Evolutionary conservation across 2,888 invertebrate genomes (phyloP).

Genomic region (Caenorhabditis sinica): DNA sequence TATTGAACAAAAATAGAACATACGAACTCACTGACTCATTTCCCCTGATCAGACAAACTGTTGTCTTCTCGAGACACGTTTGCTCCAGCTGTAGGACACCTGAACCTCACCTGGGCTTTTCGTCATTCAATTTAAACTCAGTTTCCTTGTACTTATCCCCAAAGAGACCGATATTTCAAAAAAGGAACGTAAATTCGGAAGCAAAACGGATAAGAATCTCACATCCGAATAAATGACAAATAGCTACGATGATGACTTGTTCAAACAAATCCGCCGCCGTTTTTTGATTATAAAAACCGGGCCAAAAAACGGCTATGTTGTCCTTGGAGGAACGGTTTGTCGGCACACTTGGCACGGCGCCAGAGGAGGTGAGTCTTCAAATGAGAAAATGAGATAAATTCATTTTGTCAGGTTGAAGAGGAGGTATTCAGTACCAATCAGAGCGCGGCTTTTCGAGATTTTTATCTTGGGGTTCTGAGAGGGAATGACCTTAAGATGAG

Average conservation of each 20-base stretch:
- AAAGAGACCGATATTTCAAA: neutral
- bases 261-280: constrained; percentile 59
- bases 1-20: neutral
- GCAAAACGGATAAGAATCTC: constrained; percentile 25
- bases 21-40: neutral
- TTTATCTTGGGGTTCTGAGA: constrained; percentile 39
- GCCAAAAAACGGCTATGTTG: constrained; percentile 42
- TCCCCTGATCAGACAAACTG: neutral
- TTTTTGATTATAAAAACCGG: constrained; percentile 2
- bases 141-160: neutral
- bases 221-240: constrained; percentile 45
- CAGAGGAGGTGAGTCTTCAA: constrained; percentile 35
- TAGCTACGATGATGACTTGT: constrained; percentile 48
- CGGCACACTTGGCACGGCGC: constrained; percentile 63
- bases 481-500: constrained; percentile 60
- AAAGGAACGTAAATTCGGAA: neutral
- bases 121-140: neutral
- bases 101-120: constrained; percentile 38
- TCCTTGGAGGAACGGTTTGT: constrained; percentile 41
- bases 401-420: constrained; percentile 12
- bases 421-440: constrained; percentile 45
- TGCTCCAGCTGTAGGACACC: constrained; percentile 43
- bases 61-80: neutral
- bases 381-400: constrained; percentile 33
- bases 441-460: constrained; percentile 56